phyloP scores from a whole-genome alignment of 2,888 invertebrate species.

The Lysandra bellargus region DNA sequence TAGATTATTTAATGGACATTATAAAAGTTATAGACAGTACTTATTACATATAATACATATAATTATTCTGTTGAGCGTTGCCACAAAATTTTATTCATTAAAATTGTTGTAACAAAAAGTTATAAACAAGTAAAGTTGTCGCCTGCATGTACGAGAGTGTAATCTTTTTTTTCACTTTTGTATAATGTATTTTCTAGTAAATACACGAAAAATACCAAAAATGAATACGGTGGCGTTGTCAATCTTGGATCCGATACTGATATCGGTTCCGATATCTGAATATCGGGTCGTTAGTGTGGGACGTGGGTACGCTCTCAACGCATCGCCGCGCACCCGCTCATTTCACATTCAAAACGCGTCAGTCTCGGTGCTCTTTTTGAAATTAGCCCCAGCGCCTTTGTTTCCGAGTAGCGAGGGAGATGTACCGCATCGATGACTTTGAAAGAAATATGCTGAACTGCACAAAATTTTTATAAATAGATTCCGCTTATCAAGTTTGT shows the following conservation, averaged over 20 bases:
- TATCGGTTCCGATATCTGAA: neutral
- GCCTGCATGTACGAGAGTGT: neutral
- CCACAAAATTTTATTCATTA: no score
- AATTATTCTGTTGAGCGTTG: no score
- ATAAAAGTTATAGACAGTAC: no score
- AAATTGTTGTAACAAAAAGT: neutral
- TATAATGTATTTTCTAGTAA: neutral
- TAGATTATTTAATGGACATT: no score
- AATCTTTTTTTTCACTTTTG: no score
- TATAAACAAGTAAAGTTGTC: neutral
- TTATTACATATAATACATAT: no score
- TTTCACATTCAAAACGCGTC: conserved; percentile 65
- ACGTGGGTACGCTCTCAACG: conserved; percentile 46
- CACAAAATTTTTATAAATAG: conserved; percentile 11
- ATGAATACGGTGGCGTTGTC: neutral
- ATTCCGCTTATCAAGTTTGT: conserved; percentile 16
- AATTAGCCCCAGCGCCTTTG: conserved; percentile 78
- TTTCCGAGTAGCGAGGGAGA: conserved; percentile 56
- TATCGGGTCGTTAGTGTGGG: neutral
- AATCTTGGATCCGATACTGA: neutral
- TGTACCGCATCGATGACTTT: conserved; percentile 47
- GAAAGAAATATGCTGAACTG: conserved; percentile 22
- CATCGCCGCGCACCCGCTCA: conserved; percentile 75
- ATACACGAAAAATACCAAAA: neutral
- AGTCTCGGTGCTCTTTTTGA: conserved; percentile 77